phyloP scores from a whole-genome alignment of 2,113 vertebrate species.

The Potamarius usumacintae region DNA sequence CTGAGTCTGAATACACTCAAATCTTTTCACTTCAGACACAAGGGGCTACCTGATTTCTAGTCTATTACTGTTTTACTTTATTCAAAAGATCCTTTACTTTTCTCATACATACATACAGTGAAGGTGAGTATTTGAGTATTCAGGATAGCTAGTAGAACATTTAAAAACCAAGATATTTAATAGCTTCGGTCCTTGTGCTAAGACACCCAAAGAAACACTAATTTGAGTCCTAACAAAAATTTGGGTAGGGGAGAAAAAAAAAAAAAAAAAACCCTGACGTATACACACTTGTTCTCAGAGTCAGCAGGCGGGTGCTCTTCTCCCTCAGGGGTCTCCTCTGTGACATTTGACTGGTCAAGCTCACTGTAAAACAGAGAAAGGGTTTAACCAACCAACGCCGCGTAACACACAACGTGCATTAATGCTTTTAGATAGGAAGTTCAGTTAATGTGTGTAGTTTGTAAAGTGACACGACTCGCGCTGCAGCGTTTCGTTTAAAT shows the following conservation, averaged over 20 bases:
- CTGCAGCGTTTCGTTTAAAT: not conserved
- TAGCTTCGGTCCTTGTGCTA: too few relatives aligned
- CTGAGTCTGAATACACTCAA: too few relatives aligned
- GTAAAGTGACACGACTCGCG: not conserved
- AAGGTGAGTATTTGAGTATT: not conserved
- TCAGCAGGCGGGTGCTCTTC: slow-evolving; percentile 94
- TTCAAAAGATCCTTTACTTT: not conserved
- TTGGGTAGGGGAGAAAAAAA: too few relatives aligned
- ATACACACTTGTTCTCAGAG: slow-evolving; percentile 94
- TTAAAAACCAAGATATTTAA: too few relatives aligned
- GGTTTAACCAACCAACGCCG: not conserved
- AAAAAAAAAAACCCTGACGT: not conserved
- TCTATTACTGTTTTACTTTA: not conserved
- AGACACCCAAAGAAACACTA: not conserved
- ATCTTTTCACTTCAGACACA: not conserved
- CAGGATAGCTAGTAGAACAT: not conserved
- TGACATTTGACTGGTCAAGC: slow-evolving; percentile 91
- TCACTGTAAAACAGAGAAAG: slow-evolving; percentile 73
- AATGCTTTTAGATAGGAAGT: not conserved
- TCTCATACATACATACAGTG: not conserved
- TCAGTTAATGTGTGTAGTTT: not conserved
- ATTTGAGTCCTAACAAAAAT: not conserved
- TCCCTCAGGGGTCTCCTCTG: slow-evolving; percentile 92
- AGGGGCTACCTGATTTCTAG: not conserved
- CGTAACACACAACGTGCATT: not conserved